Evolutionary conservation across 1,140 invertebrate species (phyloP).

Genomic region (Fragariocoptes setiger): DNA sequence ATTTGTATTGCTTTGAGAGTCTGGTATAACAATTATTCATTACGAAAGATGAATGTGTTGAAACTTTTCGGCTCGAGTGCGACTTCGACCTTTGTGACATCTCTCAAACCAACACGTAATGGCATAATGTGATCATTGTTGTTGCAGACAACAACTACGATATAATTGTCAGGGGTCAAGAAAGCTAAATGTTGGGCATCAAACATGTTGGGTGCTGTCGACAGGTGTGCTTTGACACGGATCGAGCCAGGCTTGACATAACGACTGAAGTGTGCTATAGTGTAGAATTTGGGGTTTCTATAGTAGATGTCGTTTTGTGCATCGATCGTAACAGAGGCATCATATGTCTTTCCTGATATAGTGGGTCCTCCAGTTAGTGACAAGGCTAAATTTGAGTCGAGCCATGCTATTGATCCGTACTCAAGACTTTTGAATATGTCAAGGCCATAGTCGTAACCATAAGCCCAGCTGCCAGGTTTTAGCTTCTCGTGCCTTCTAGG

Average conservation of each 20-base stretch:
- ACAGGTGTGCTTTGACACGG: neutral
- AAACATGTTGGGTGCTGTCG: neutral
- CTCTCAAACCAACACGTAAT: neutral
- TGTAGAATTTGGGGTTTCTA: constrained; percentile 5
- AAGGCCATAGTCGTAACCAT: neutral
- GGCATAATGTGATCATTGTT: neutral
- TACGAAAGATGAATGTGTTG: neutral
- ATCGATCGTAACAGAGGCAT: constrained; percentile 1
- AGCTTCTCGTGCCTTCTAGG: neutral
- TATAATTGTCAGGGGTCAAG: neutral
- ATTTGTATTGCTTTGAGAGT: no score
- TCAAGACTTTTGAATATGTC: neutral
- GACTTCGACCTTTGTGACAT: neutral
- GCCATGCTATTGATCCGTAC: neutral
- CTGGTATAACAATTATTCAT: no score
- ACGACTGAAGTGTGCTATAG: constrained; percentile 1
- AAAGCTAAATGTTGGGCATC: neutral
- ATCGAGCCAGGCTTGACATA: constrained; percentile 1
- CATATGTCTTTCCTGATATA: neutral
- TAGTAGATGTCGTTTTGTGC: neutral
- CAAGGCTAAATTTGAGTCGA: neutral
- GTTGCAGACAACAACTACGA: neutral
- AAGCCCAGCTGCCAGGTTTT: neutral
- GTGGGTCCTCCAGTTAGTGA: neutral
- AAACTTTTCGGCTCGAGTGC: neutral